Percentiles rank a stretch among this genome's conserved stretches.
Conservation (phyloP, 1,140 invertebrate species). For the Lutraria rhynchaena region DNA sequence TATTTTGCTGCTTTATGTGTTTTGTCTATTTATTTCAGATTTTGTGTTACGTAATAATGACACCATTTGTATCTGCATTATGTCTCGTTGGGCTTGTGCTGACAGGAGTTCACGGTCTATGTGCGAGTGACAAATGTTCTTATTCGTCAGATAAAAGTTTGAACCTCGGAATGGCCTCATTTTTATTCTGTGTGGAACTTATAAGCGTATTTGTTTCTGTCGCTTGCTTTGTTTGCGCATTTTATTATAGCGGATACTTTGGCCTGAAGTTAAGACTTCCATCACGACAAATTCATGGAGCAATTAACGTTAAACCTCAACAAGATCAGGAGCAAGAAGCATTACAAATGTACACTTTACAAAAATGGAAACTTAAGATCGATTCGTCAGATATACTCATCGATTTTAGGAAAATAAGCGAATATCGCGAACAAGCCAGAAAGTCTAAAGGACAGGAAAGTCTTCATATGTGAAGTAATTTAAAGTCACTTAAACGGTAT, state of each 20-base stretch:
- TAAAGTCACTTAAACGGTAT: too few species aligned
- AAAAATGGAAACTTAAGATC: constrained; percentile 12
- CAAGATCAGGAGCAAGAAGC: background rate
- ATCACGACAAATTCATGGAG: background rate
- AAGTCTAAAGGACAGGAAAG: background rate
- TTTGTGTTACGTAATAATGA: background rate
- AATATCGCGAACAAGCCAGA: constrained; percentile 8
- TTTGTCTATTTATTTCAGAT: constrained; percentile 7
- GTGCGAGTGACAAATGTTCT: constrained; percentile 5
- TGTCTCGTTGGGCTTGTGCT: background rate
- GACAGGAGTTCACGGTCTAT: constrained; percentile 8
- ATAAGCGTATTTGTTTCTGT: background rate
- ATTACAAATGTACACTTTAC: background rate
- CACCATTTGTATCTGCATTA: background rate
- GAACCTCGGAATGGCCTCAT: constrained; percentile 18
- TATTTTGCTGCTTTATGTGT: background rate
- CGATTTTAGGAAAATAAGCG: constrained; percentile 7
- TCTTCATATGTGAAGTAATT: too few species aligned
- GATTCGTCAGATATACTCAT: background rate
- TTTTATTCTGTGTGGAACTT: background rate
- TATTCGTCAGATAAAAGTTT: constrained; percentile 4
- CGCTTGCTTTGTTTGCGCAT: background rate
- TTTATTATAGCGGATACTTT: background rate
- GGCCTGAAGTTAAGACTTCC: background rate
- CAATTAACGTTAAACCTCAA: background rate